Evolutionary conservation across 1,140 invertebrate genomes (phyloP).

Genomic region (Cephus cinctus): DNA sequence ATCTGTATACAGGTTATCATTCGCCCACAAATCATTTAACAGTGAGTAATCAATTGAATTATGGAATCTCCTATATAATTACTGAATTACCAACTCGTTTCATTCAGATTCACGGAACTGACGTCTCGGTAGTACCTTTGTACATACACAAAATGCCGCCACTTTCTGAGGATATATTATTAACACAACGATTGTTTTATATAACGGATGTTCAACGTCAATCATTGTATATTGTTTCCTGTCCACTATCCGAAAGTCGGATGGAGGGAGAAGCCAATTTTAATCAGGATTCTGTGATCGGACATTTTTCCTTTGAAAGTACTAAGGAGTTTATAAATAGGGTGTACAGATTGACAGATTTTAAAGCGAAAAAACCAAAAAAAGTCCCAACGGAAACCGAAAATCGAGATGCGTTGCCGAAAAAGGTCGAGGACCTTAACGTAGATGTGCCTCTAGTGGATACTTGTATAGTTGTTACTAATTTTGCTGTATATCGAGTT

Average conservation of each 20-base stretch:
- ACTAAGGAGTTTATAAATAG: slow-evolving; percentile 52
- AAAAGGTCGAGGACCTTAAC: slow-evolving; percentile 57
- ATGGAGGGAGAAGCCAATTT: slow-evolving; percentile 61
- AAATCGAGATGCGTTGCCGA: slow-evolving; percentile 44
- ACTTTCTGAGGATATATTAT: slow-evolving; percentile 57
- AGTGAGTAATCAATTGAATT: slow-evolving; percentile 38
- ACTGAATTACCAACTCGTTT: slow-evolving; percentile 1
- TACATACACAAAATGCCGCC: slow-evolving; percentile 70
- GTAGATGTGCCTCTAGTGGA: slow-evolving; percentile 57
- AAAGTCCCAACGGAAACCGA: slow-evolving; percentile 38
- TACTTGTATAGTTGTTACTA: slow-evolving; percentile 72
- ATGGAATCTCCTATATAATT: slow-evolving; percentile 14
- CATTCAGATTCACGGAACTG: slow-evolving; percentile 63
- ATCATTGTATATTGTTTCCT: slow-evolving; percentile 61
- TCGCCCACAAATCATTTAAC: slow-evolving; percentile 54
- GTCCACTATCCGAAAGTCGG: slow-evolving; percentile 62
- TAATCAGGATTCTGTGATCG: slow-evolving; percentile 57
- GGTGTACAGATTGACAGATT: slow-evolving; percentile 53
- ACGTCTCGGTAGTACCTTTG: slow-evolving; percentile 64
- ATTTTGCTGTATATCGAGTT: slow-evolving; percentile 68
- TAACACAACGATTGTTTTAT: slow-evolving; percentile 66
- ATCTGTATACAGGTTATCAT: slow-evolving; percentile 56
- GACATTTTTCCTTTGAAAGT: slow-evolving; percentile 58
- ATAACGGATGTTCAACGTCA: slow-evolving; percentile 54
- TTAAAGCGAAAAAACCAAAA: slow-evolving; percentile 28